Percentiles rank a stretch among this genome's conserved stretches.
phyloP scores from a whole-genome alignment of 2,113 vertebrate species.

The Oceanites oceanicus region DNA sequence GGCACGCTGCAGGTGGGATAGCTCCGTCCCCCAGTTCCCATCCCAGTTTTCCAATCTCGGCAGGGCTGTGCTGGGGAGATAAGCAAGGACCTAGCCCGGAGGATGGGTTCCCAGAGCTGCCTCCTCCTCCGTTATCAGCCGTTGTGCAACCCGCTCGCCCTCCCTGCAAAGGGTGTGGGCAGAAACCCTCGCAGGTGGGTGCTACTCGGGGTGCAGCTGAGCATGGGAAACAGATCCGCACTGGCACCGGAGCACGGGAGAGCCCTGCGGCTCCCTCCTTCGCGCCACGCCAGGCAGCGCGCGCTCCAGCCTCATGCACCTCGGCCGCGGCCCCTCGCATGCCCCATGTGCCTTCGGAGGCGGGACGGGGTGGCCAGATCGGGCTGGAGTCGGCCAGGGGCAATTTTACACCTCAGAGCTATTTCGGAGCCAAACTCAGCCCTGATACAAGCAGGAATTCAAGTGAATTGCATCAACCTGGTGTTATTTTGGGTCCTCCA shows the following conservation, averaged over 20 bases:
- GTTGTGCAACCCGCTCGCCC: neutral
- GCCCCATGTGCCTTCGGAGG: fast-evolving
- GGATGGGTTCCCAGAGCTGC: conserved; percentile 11
- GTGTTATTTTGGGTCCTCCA: neutral
- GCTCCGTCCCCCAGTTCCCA: neutral
- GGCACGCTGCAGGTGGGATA: neutral
- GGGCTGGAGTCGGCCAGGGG: neutral
- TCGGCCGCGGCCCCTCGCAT: fast-evolving
- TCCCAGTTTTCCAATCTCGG: neutral
- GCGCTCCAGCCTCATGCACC: neutral
- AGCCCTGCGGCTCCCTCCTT: neutral
- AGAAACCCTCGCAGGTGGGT: neutral
- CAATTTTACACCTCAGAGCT: neutral
- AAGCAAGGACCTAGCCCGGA: neutral
- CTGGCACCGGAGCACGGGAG: fast-evolving
- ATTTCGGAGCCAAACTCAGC: neutral
- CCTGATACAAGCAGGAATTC: neutral
- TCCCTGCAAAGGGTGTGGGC: neutral
- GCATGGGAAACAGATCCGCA: neutral
- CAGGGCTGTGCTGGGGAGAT: neutral
- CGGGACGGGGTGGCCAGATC: fast-evolving
- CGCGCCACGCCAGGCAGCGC: fast-evolving
- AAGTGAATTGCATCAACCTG: neutral
- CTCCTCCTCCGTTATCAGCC: neutral
- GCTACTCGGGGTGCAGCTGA: neutral